A percentile compares a stretch with the other conserved stretches of the same genome.
phyloP scores from a whole-genome alignment of 2,888 invertebrate species.

The Agriopis aurantiaria region DNA sequence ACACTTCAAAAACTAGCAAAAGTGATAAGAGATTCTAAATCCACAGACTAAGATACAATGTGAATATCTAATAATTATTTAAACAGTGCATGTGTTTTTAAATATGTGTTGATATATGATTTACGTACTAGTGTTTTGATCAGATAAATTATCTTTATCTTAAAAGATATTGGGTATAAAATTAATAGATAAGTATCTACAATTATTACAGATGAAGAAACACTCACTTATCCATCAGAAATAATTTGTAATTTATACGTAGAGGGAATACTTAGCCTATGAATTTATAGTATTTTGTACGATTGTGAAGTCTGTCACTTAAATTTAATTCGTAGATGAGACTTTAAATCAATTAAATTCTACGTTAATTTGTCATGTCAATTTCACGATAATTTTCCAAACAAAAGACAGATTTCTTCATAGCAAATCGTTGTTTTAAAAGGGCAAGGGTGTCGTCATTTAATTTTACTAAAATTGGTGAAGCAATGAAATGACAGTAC shows the following conservation, averaged over 20 bases:
- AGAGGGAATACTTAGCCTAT: too few relatives aligned
- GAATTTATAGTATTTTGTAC: neutral
- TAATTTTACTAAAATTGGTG: constrained; percentile 17
- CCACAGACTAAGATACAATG: too few relatives aligned
- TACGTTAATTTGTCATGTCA: constrained; percentile 13
- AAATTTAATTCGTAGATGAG: too few relatives aligned
- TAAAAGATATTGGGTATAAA: too few relatives aligned
- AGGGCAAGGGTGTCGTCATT: constrained; percentile 27
- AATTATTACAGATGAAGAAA: constrained; percentile 13
- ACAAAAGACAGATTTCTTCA: constrained; percentile 17
- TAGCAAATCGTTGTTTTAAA: constrained; percentile 9
- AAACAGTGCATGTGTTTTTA: too few relatives aligned
- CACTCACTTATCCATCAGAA: constrained; percentile 4
- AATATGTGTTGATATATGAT: too few relatives aligned
- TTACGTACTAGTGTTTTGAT: too few relatives aligned
- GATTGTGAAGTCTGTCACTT: neutral
- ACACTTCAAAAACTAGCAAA: too few relatives aligned
- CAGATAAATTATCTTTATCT: too few relatives aligned
- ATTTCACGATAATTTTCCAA: constrained; percentile 13
- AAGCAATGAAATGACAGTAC: constrained; percentile 11
- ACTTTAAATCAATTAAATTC: constrained; percentile 20
- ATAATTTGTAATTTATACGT: neutral
- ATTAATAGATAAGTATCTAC: too few relatives aligned
- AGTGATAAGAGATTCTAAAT: too few relatives aligned
- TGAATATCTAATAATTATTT: too few relatives aligned